Conservation (phyloP, 2,113 vertebrate genomes). For the Sminthopsis crassicaudata region DNA sequence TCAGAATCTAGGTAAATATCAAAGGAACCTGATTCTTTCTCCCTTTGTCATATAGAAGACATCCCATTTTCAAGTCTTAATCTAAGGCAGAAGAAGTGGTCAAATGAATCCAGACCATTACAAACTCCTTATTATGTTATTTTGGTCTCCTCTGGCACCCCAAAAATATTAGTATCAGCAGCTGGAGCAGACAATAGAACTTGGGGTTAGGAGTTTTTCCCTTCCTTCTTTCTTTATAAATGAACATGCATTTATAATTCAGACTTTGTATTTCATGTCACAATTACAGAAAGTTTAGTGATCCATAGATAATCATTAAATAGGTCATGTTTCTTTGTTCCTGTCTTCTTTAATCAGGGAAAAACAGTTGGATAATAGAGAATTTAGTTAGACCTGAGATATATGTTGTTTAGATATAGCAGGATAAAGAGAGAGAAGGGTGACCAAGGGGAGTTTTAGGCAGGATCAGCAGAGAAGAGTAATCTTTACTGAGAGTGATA, state of each 20-base stretch:
- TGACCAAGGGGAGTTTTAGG: neutral
- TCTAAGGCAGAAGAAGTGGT: neutral
- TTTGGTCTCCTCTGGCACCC: neutral
- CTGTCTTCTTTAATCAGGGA: conserved; percentile 2
- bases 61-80: neutral
- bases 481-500: neutral
- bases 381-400: neutral
- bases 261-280: conserved; percentile 62
- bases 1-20: neutral
- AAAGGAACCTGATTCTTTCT: neutral
- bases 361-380: neutral
- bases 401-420: neutral
- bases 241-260: conserved; percentile 42
- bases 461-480: neutral
- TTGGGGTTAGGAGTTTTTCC: neutral
- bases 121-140: neutral
- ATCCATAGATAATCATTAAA: conserved; percentile 76
- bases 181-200: neutral
- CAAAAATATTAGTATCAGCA: neutral
- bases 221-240: neutral
- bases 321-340: conserved; percentile 54
- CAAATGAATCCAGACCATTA: neutral
- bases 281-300: conserved; percentile 69
- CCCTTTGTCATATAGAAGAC: neutral
- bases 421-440: neutral